Evolutionary conservation across 2,888 invertebrate species (phyloP).

Genomic region (Drosophila nr. perissopoda): DNA sequence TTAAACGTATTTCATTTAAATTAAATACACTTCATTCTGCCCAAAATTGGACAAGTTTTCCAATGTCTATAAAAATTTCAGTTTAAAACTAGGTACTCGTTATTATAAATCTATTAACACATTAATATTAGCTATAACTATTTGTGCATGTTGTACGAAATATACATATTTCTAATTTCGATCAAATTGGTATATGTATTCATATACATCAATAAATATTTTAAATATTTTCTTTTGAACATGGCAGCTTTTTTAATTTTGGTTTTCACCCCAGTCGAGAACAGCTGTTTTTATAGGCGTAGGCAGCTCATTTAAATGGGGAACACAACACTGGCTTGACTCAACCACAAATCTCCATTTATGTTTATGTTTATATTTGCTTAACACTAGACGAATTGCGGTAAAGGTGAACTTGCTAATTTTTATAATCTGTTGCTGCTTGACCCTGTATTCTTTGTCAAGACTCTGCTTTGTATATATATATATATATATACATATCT

Average conservation of each 20-base stretch:
- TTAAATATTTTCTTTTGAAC: constrained; percentile 1
- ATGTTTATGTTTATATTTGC: background rate
- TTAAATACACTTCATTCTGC: too few relatives aligned
- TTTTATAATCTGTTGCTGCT: constrained; percentile 6
- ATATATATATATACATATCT: background rate
- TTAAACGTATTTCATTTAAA: constrained; percentile 3
- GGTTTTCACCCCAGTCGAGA: constrained; percentile 2
- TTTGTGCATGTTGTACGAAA: constrained; percentile 1
- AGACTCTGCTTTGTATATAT: background rate
- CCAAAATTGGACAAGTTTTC: background rate
- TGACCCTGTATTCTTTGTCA: constrained; percentile 10
- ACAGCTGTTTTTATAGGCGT: constrained; percentile 30
- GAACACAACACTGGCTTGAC: constrained; percentile 15
- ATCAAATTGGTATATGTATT: background rate
- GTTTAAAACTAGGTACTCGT: background rate
- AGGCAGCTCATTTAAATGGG: constrained; percentile 15
- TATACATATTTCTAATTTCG: background rate
- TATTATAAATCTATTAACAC: background rate
- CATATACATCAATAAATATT: background rate
- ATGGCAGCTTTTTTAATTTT: background rate
- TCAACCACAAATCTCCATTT: constrained; percentile 6
- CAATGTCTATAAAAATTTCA: background rate
- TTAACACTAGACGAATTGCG: constrained; percentile 1
- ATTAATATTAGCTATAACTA: constrained; percentile 2
- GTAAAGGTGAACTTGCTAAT: constrained; percentile 10